Conservation (phyloP, 2,888 invertebrate genomes). For the Drosophila cracens region DNA sequence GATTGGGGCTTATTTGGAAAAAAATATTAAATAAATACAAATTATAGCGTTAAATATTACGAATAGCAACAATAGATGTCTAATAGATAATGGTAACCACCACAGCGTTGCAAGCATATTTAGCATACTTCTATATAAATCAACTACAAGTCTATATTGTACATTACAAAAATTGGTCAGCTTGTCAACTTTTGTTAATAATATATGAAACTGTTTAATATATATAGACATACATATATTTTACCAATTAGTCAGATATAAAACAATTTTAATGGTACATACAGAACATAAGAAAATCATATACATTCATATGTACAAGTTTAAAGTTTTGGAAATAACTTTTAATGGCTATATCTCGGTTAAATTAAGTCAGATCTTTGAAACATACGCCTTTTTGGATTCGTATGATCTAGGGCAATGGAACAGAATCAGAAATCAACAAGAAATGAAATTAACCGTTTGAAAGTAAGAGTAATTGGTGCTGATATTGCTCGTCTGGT, state of each 20-base stretch:
- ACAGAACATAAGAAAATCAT: conserved; percentile 43
- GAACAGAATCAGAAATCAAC: not conserved
- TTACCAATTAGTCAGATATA: conserved; percentile 66
- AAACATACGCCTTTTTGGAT: not conserved
- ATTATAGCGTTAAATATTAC: conserved; percentile 54
- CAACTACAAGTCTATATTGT: conserved; percentile 55
- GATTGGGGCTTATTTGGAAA: conserved; percentile 43
- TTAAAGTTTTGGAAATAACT: conserved; percentile 7
- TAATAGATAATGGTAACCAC: conserved; percentile 64
- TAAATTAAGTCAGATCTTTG: conserved; percentile 4
- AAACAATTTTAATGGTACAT: conserved; percentile 60
- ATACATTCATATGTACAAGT: conserved; percentile 21
- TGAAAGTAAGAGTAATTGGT: not conserved
- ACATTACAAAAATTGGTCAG: conserved; percentile 72
- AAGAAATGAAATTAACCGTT: not conserved
- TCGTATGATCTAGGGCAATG: not conserved
- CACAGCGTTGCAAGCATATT: conserved; percentile 65
- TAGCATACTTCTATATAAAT: conserved; percentile 57
- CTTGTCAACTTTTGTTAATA: conserved; percentile 75
- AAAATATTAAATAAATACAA: conserved; percentile 40
- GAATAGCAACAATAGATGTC: conserved; percentile 70
- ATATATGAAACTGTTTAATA: conserved; percentile 69
- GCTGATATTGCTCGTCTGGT: not conserved
- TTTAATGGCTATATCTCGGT: conserved; percentile 6
- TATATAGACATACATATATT: conserved; percentile 56